These are phyloP conservation scores for Keiferia lycopersicella DNA, from an alignment of 2,888 invertebrate species.

Conservation along the genomic window DNA sequence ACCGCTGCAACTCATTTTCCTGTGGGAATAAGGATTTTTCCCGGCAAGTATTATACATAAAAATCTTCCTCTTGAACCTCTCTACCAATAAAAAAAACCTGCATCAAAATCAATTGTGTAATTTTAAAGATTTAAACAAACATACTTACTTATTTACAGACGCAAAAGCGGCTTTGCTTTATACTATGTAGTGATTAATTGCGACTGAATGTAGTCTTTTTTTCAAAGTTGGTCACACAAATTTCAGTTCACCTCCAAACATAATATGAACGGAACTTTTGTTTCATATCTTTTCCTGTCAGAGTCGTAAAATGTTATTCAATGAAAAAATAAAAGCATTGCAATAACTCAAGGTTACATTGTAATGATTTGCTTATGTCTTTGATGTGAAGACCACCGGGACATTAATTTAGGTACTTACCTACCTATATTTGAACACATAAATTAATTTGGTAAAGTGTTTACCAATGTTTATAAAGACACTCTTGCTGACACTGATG, in stretches of 20 bases:
- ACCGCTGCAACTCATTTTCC: no score
- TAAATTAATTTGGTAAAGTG: background rate
- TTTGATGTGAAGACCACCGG: slow-evolving; percentile 10
- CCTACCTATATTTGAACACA: background rate
- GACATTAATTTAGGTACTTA: background rate
- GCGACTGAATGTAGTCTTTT: no score
- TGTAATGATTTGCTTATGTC: background rate
- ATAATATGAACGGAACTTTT: background rate
- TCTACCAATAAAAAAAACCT: no score
- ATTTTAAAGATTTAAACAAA: no score
- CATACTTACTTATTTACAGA: no score
- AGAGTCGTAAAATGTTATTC: background rate
- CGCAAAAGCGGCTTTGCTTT: no score
- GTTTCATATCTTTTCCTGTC: background rate
- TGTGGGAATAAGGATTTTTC: no score
- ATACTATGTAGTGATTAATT: no score
- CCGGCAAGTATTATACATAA: no score
- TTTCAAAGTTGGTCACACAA: background rate
- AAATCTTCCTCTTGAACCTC: no score
- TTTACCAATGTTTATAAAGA: background rate
- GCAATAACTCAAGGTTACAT: background rate
- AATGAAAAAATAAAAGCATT: background rate
- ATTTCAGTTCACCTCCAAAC: background rate
- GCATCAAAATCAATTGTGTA: no score
- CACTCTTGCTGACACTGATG: no score